A percentile compares a stretch with the other conserved stretches of the same genome.
Evolutionary conservation across 2,888 invertebrate species (phyloP).

Genomic region (Teleogryllus oceanicus): DNA sequence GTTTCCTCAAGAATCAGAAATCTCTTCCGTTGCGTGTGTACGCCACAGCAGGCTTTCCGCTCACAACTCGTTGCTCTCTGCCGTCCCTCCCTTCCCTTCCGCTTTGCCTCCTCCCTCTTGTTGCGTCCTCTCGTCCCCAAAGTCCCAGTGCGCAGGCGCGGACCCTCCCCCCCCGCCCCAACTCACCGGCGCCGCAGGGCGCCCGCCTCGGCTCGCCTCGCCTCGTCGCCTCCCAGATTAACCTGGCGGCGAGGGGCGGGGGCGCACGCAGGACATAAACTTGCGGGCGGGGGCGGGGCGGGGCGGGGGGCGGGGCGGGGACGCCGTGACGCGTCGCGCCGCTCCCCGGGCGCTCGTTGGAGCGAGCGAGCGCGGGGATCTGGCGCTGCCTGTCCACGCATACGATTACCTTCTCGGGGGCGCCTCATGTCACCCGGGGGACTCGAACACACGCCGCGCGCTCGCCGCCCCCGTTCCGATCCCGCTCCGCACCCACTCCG

Average conservation of each 20-base stretch:
- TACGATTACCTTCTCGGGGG: constrained; percentile 4
- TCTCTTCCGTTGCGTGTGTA: too few relatives aligned
- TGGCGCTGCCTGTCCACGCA: neutral
- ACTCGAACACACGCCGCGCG: neutral
- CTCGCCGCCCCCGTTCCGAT: too few relatives aligned
- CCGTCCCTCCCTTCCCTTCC: too few relatives aligned
- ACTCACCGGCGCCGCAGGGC: neutral
- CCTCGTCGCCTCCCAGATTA: neutral
- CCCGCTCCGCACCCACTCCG: neutral
- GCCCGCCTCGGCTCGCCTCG: neutral
- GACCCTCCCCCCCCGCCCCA: neutral
- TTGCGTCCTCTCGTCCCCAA: too few relatives aligned
- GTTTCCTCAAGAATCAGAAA: too few relatives aligned
- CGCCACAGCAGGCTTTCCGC: too few relatives aligned
- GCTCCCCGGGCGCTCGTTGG: constrained; percentile 4
- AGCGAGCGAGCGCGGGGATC: neutral
- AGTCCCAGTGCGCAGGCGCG: too few relatives aligned
- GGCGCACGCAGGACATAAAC: neutral
- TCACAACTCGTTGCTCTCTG: too few relatives aligned
- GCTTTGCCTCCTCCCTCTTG: too few relatives aligned
- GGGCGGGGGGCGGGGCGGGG: neutral
- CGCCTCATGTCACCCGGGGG: neutral
- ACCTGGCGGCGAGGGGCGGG: neutral
- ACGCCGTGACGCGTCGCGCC: neutral
- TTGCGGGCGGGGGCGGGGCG: neutral